Evolutionary conservation across 2,888 invertebrate genomes (phyloP), one percentile per base, ranked within the genome.

Genomic region (Philaethria dido): DNA sequence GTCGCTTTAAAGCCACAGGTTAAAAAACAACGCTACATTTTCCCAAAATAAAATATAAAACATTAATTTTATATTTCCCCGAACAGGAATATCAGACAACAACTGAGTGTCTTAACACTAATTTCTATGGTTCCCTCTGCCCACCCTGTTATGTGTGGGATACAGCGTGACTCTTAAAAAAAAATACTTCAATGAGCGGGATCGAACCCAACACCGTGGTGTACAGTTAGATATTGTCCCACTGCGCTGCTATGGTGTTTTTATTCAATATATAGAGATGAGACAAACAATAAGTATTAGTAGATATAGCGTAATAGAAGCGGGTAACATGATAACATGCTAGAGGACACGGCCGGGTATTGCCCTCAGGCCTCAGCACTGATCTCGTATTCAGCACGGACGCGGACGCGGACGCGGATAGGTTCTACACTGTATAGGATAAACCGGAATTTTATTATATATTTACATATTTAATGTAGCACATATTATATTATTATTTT

Each of bases 331-430:
- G 62, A 69, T 62, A 62, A 50, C 47, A 52, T 47, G 59, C 33
- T 29, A 64, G 66, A 63, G 69, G 69, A 63, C 66, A 69, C 54
- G 39, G 59, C 45, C 59, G 69, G 68, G 54, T 68, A 68, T 65
- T 70, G 70, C 70, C 70, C 70, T 70, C 68, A 14, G 69, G 68
- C 69, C 68, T 70, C 68, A n/a, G 42, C 52, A 25, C 47, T 61
- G 61, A 64, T 68, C 64, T 68, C 52, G 47, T 66, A 66, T 62
- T 55, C 66, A 62, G 39, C 22, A 54, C 54, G 47, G 45, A 60
- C 66, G 33, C 45, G 42, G 39, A 36, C 22, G 47, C 54, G 47
- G 45, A 60, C 66, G 33, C 45, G 42, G 39, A 36, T 62, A 57
- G 33, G 45, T 44, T 14, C 9, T 57, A 61, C 60, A 45, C 44